Conservation (phyloP, 1,140 invertebrate species). For the Atopsyche davidsoni region DNA sequence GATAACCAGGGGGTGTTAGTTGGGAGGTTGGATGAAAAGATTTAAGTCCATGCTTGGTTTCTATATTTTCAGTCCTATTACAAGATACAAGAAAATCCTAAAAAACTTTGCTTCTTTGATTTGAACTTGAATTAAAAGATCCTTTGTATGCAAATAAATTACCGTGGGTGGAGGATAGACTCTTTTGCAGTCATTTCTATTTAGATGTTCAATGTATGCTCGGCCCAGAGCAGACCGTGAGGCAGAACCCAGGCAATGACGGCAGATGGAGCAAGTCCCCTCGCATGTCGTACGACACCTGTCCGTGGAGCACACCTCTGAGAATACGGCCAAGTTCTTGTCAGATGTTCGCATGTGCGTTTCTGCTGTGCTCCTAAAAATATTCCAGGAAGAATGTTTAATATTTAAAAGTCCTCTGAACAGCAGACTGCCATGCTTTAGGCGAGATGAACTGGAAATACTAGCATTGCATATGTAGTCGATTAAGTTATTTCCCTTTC, state of each 20-base stretch:
- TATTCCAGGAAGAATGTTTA: too few relatives aligned
- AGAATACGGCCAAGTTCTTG: slow-evolving; percentile 74
- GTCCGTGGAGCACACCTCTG: slow-evolving; percentile 59
- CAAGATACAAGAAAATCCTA: too few relatives aligned
- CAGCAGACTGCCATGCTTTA: slow-evolving; percentile 19
- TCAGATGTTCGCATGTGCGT: slow-evolving; percentile 64
- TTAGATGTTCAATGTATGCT: slow-evolving; percentile 74
- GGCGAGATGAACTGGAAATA: slow-evolving; percentile 15
- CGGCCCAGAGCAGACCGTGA: slow-evolving; percentile 53
- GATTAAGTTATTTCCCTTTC: too few relatives aligned
- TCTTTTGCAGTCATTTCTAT: slow-evolving; percentile 70
- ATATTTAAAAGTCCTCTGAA: too few relatives aligned
- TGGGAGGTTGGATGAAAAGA: too few relatives aligned
- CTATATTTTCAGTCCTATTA: too few relatives aligned
- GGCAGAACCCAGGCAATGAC: slow-evolving; percentile 63
- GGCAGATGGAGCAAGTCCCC: slow-evolving; percentile 71
- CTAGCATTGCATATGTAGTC: too few relatives aligned
- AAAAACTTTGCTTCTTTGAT: too few relatives aligned
- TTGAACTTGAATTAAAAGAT: too few relatives aligned
- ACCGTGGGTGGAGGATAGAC: slow-evolving; percentile 75
- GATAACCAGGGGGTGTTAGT: too few relatives aligned
- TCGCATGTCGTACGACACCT: slow-evolving; percentile 60
- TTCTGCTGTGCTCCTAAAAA: slow-evolving; percentile 38
- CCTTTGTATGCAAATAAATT: too few relatives aligned
- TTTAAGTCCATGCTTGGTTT: too few relatives aligned